Percentiles rank a stretch among this genome's conserved stretches.
Evolutionary conservation across 1,140 invertebrate species (phyloP).

Genomic region (Halyomorpha halys): DNA sequence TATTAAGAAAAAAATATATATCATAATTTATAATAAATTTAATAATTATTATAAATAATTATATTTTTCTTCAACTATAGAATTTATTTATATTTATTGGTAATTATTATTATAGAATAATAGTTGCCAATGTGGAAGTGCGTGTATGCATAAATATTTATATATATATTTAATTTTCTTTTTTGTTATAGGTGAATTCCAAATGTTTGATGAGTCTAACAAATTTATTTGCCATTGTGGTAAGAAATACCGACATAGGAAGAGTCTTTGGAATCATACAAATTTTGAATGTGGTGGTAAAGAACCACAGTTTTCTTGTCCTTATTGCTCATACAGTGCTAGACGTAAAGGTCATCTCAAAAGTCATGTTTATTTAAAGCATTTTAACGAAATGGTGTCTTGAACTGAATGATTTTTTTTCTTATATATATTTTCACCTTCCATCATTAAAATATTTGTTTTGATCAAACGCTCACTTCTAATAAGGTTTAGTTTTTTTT

Average conservation of each 20-base stretch:
- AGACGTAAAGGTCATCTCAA: constrained; percentile 41
- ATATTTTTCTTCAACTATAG: too few relatives aligned
- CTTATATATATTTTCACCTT: background rate
- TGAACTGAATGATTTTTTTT: background rate
- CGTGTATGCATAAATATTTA: too few relatives aligned
- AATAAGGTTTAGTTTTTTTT: too few relatives aligned
- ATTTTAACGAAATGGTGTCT: constrained; percentile 21
- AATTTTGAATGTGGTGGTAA: constrained; percentile 40
- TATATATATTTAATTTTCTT: background rate
- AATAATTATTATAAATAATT: too few relatives aligned
- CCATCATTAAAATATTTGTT: too few relatives aligned
- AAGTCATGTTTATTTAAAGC: constrained; percentile 37
- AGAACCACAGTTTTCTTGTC: constrained; percentile 45
- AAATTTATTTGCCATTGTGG: constrained; percentile 36
- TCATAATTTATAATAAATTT: too few relatives aligned
- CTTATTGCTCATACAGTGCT: constrained; percentile 42
- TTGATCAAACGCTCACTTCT: too few relatives aligned
- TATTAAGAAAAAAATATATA: too few relatives aligned
- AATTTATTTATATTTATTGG: too few relatives aligned
- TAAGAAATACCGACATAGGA: constrained; percentile 40
- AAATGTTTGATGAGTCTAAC: constrained; percentile 3
- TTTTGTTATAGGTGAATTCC: constrained; percentile 12
- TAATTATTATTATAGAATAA: too few relatives aligned
- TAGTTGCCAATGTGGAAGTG: too few relatives aligned
- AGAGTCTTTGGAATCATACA: constrained; percentile 41